Base-by-base conservation (phyloP, 53 echinoderm and acorn worm species). In the Hippasteria phrygiana region DNA sequence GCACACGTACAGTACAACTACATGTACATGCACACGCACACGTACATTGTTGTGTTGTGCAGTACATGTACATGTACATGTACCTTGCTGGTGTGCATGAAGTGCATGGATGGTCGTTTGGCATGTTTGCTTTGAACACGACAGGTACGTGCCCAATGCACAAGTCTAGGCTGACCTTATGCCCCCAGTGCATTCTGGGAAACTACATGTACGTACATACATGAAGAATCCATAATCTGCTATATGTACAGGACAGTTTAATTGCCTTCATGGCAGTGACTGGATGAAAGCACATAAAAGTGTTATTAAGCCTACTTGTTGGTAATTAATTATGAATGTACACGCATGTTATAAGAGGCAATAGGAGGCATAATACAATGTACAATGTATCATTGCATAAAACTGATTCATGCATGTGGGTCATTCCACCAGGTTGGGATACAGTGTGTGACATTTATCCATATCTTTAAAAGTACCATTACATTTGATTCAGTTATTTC, bases 171-270 rank as follows among this genome's bases (percentile, higher is more conserved):
- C 10, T 64, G 64, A 32, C 29, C 64, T 64, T 28, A 4, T 64
- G 64, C 27, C 64, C 64, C 20, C 64, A 28, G 7, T 34, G 67
- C 67, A 66, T 66, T 66, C 67, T 66, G 67, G 67, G 67, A 33
- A 66, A 66, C 28, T 26, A 18, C 22, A 18, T 56, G 3, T 47
- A 47, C 47, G 13, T 13, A 47, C 47, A 47, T 13, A 47, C 47
- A 47, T 47, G 47, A 6, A 47, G 7, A 13, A 18, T 56, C 6
- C 56, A 18, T 8, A 4, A 16, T 4, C 63, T 66, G 34, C 14
- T 7, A 11, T 20, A 24, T 55, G 18, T 55, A 56, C 59, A 59
- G 26, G 59, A 8, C 59, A 59, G 59, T 3, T 59, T 26, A 59
- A 59, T 59, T 59, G n/a, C 59, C 59, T n/a, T 26, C 59, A 22